Conservation (phyloP, 2,113 vertebrate genomes). For the Ahaetulla prasina region DNA sequence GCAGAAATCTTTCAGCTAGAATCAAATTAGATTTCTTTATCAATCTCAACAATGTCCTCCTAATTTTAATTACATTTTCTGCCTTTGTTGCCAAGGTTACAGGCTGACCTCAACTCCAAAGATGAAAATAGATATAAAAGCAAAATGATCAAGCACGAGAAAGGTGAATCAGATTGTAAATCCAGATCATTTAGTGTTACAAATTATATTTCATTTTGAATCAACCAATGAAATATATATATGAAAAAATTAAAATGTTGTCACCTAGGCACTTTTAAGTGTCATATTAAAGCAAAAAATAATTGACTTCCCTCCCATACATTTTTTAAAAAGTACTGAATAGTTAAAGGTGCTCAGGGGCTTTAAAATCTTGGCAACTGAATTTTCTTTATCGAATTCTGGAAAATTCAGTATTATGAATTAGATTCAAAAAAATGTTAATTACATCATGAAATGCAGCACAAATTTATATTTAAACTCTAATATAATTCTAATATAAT, state of each 20-base stretch:
- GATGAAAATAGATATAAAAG: conserved; percentile 12
- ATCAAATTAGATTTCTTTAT: neutral
- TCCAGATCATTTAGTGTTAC: neutral
- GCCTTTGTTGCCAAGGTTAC: neutral
- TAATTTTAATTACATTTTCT: neutral
- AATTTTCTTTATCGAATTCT: neutral
- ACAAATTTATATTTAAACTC: neutral
- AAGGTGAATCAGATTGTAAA: neutral
- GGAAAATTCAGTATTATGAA: neutral
- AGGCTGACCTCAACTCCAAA: neutral
- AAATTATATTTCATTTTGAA: neutral
- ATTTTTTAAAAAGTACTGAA: neutral
- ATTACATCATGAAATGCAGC: neutral
- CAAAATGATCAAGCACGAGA: neutral
- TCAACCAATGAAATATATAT: neutral
- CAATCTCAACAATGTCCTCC: neutral
- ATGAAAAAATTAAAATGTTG: neutral
- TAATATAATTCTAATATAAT: neutral
- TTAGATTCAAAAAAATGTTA: neutral
- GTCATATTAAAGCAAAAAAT: neutral
- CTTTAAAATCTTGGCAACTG: neutral
- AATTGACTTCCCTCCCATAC: neutral
- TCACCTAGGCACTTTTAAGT: neutral
- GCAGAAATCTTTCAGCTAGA: neutral
- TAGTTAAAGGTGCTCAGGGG: neutral